Base-by-base conservation (phyloP, 2,797 vertebrate genomes). In the Discoglossus pictus region DNA sequence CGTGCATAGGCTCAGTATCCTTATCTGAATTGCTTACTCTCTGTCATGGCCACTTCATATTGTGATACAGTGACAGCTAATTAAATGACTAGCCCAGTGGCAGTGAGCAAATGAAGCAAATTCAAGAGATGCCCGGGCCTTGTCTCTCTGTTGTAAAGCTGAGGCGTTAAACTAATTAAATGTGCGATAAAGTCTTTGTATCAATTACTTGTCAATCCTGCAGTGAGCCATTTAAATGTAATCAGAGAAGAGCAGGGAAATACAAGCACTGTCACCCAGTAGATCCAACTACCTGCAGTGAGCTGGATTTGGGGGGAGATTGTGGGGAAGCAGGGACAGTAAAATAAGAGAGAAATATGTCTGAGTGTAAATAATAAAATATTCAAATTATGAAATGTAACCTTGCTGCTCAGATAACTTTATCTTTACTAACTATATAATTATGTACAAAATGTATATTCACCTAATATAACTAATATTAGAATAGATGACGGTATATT, bases 101-200 rank as follows among this genome's bases (percentile, higher is more conserved):
- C 60, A 50, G 18, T 56, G 27, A 50, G 42, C 27, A 43, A 40
- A 70, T 63, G 63, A 63, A 56, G 43, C 8, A 53, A 55, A 48
- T 61, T 23, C 43, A 50, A 31, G 21, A 56, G 40, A 63, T 44
- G 67, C 53, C 60, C 56, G 35, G 43, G 42, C 50, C 67, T 48
- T 38, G 67, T 63, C 55, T 56, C 60, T 63, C 52, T 34, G 60
- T 52, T 70, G 67, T 70, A 59, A 63, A 50, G 60, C 56, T 70
- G 54, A 70, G 59, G 67, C 54, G 67, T 70, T 70, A 55, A 62
- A 70, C 42, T 70, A 63, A 70, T 70, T 70, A 70, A 70, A 70
- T 63, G 60, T 50, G 60, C 24, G 51, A 70, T 70, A 63, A 70
- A 20, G 67, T 70, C 67, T 70, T 70, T 62, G 59, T 70, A 63